These are phyloP conservation scores for Potamarius usumacintae DNA, from an alignment of 2,113 vertebrate species.

Conservation along the genomic window DNA sequence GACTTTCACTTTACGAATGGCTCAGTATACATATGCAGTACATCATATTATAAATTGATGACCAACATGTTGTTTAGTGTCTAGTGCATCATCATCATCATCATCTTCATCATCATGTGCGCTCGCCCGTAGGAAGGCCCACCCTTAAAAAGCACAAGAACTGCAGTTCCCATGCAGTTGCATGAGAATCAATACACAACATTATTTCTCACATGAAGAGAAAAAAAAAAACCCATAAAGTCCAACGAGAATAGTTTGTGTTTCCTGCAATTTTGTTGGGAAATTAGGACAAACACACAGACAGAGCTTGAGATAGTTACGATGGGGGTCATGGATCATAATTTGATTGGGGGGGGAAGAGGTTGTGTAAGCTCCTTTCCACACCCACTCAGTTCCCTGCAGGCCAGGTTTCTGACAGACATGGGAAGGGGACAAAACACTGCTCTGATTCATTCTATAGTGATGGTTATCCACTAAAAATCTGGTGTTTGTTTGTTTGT, in stretches of 20 bases:
- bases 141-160: neutral
- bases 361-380: constrained; percentile 24
- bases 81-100: neutral
- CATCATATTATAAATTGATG: neutral
- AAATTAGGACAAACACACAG: constrained; percentile 61
- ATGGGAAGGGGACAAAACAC: neutral
- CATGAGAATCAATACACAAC: constrained; percentile 71
- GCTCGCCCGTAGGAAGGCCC: neutral
- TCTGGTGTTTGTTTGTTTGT: neutral
- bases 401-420: constrained; percentile 14
- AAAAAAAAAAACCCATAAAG: constrained; percentile 55
- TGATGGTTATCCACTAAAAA: neutral
- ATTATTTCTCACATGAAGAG: constrained; percentile 69
- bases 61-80: neutral
- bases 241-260: constrained; percentile 61
- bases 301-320: constrained; percentile 44
- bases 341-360: constrained; percentile 48
- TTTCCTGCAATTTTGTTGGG: constrained; percentile 71
- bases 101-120: neutral
- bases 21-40: too few species aligned
- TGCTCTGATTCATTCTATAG: neutral
- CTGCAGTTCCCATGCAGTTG: constrained; percentile 67
- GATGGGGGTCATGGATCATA: constrained; percentile 52
- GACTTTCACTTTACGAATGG: too few species aligned
- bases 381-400: constrained; percentile 41